Evolutionary conservation across 2,888 invertebrate species (phyloP).

Genomic region (Volucella zonaria): DNA sequence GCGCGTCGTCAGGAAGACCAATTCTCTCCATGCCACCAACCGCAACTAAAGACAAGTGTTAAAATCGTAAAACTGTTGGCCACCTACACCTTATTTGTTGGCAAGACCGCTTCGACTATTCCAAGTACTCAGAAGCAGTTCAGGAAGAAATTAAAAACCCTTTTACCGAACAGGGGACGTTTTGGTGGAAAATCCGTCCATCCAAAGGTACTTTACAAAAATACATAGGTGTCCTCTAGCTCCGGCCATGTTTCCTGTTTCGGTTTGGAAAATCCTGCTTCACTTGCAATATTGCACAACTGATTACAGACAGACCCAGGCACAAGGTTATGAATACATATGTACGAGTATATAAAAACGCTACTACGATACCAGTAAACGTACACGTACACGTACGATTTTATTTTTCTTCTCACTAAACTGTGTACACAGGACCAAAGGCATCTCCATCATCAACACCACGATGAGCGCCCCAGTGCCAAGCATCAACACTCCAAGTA

Average conservation of each 20-base stretch:
- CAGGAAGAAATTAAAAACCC: too few relatives aligned
- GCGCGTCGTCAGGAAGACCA: too few relatives aligned
- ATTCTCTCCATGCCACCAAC: too few relatives aligned
- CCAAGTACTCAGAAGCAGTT: too few relatives aligned
- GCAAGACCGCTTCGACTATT: too few relatives aligned
- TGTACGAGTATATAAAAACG: too few relatives aligned
- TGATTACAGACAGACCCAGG: background rate
- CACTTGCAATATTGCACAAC: constrained; percentile 45
- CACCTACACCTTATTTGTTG: too few relatives aligned
- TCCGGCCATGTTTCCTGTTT: constrained; percentile 60
- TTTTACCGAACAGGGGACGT: background rate
- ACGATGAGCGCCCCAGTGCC: constrained; percentile 26
- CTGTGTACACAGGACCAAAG: constrained; percentile 66
- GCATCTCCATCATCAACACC: constrained; percentile 60
- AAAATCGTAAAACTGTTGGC: too few relatives aligned
- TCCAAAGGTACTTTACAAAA: constrained; percentile 50
- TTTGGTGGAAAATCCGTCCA: constrained; percentile 8
- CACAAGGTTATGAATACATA: too few relatives aligned
- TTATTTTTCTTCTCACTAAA: constrained; percentile 66
- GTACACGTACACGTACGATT: constrained; percentile 19
- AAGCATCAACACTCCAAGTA: constrained; percentile 71
- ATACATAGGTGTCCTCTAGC: constrained; percentile 38
- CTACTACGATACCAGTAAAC: constrained; percentile 20
- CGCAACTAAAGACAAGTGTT: too few relatives aligned
- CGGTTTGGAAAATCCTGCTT: constrained; percentile 54